phyloP scores from a whole-genome alignment of 2,113 vertebrate species.

The Oncorhynchus mykiss region DNA sequence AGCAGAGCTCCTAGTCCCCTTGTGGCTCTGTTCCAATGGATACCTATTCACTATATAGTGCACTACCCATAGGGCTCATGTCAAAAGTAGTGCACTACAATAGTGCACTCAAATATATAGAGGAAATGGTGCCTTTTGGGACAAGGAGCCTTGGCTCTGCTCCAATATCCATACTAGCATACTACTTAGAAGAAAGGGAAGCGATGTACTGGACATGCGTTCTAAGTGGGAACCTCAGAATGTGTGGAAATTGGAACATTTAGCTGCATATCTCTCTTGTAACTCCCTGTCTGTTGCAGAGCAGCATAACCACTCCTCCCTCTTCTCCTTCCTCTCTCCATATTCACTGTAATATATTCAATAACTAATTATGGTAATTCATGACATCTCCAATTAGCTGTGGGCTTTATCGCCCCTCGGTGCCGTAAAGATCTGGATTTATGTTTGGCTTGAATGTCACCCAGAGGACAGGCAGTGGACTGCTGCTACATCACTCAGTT shows the following conservation, averaged over 20 bases:
- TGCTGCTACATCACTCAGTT: conserved; percentile 93
- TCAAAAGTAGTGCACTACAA: too few species aligned
- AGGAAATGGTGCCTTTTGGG: too few species aligned
- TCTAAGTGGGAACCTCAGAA: background rate
- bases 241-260: too few species aligned
- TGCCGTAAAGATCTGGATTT: conserved; percentile 98
- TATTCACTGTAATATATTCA: conserved; percentile 93
- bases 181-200: background rate
- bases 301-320: conserved; percentile 69
- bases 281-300: conserved; percentile 72
- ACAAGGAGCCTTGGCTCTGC: too few species aligned
- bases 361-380: conserved; percentile 99
- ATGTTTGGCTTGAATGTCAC: conserved; percentile 99
- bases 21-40: too few species aligned
- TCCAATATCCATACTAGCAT: background rate
- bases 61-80: too few species aligned
- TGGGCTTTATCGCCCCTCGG: conserved; percentile 94
- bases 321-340: conserved; percentile 39
- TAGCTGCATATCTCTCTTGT: too few species aligned
- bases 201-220: too few species aligned
- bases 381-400: conserved; percentile 99
- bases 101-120: too few species aligned
- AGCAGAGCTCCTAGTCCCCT: too few species aligned
- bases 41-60: too few species aligned
- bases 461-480: conserved; percentile 88